Evolutionary conservation across 2,797 vertebrate genomes (phyloP), one percentile per base, ranked within the genome.

Genomic region (Propithecus deckenii): DNA sequence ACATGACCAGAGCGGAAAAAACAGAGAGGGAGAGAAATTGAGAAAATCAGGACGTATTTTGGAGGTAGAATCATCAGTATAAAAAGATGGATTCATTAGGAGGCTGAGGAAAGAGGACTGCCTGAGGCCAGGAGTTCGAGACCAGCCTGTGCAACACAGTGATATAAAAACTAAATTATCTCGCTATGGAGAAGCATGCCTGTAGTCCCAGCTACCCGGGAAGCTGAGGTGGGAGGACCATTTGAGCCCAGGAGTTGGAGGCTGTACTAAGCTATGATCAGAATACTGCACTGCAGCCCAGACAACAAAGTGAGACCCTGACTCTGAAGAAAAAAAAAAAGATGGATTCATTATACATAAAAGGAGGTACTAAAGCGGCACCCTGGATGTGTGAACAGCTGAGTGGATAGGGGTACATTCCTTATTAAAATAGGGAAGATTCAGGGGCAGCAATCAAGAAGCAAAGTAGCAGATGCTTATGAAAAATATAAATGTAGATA

Each of bases 401-500:
- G 28, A 52, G 20, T n/a, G 1, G 23, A 57, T 0, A 2, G 12
- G 32, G 38, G 12, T 22, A 28, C 30, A 7, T 5, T 5, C 10
- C 13, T 67, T 8, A 80, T 35, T 30, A 61, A 57, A 35, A 74
- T 4, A 23, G 7, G 9, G 28, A 52, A 81, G 50, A 81, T 35
- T 32, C 17, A 12, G 35, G 0, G 25, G 50, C 30, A 57, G 38
- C 23, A 50, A 79, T 3, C 20, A 59, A 50, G 14, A 78, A 61
- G 35, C 20, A 59, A 86, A 46, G 43, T 28, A 52, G 61, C 23
- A 61, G 30, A 61, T 5, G 32, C 59, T 69, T 43, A 12, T 4
- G 46, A 83, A 52, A 84, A 80, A 65, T 17, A 52, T 17, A 50
- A 65, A 78, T 1, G 0, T 2, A 30, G 11, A 5, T 4, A 20